These are phyloP conservation scores for Whitmania pigra DNA, from an alignment of 1,140 invertebrate species.

Conservation along the genomic window DNA sequence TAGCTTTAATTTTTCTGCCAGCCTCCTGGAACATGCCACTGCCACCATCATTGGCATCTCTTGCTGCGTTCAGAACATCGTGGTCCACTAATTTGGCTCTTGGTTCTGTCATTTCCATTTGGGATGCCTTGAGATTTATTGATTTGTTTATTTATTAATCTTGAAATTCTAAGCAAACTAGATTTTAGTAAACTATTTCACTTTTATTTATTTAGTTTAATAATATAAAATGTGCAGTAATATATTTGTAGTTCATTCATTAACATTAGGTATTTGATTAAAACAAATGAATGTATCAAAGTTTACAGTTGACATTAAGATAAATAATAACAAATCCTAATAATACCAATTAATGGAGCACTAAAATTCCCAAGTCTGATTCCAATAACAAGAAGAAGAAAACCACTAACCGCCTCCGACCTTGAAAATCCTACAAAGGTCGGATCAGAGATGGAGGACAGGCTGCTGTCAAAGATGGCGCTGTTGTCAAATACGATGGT, in stretches of 20 bases:
- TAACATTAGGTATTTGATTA: no score
- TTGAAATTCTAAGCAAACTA: not conserved
- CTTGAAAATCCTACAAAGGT: slow-evolving; percentile 3
- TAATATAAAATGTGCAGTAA: no score
- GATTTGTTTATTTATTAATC: not conserved
- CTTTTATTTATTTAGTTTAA: no score
- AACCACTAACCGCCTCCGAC: not conserved
- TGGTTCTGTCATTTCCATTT: not conserved
- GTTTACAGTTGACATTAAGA: no score
- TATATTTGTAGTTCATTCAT: no score
- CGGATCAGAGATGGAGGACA: not conserved
- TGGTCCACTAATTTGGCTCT: not conserved
- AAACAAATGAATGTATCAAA: no score
- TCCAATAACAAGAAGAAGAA: not conserved
- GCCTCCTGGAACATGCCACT: not conserved
- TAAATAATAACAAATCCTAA: no score
- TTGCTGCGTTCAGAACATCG: not conserved
- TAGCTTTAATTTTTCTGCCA: slow-evolving; percentile 1
- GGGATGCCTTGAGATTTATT: not conserved
- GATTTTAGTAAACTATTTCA: no score
- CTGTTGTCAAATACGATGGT: not conserved
- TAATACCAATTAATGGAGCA: no score
- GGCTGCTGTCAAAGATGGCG: not conserved
- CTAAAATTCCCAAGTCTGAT: not conserved
- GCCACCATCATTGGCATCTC: not conserved